Evolutionary conservation across 2,888 invertebrate species (phyloP).

Genomic region (Andrena chrysosceles): DNA sequence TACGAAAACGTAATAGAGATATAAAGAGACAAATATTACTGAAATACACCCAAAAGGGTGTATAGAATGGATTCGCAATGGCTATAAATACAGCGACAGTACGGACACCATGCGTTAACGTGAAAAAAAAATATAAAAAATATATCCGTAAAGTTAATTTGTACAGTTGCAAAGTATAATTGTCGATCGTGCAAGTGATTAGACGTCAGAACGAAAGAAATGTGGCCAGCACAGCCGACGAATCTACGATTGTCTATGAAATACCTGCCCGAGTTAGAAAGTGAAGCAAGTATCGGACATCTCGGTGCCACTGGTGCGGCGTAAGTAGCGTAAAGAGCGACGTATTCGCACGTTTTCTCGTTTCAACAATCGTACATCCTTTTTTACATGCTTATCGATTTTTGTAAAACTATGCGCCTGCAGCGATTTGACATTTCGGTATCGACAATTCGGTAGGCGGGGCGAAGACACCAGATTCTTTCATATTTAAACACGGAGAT

Average conservation of each 20-base stretch:
- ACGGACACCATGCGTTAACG: conserved; percentile 30
- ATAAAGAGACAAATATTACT: conserved; percentile 14
- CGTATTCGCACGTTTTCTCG: conserved; percentile 10
- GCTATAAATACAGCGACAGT: conserved; percentile 23
- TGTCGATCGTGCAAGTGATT: background rate
- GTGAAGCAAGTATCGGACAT: conserved; percentile 28
- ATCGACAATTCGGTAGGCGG: conserved; percentile 36
- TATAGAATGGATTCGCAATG: background rate
- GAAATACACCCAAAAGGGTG: conserved; percentile 5
- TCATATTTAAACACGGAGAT: conserved; percentile 49
- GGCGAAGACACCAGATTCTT: conserved; percentile 9
- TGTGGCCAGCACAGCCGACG: conserved; percentile 8
- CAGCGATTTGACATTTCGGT: conserved; percentile 3
- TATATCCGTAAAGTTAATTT: conserved; percentile 46
- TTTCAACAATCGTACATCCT: conserved; percentile 32
- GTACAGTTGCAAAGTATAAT: conserved; percentile 47
- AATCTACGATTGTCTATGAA: conserved; percentile 25
- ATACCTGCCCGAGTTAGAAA: conserved; percentile 15
- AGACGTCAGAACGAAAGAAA: conserved; percentile 8
- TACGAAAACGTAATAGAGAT: conserved; percentile 36
- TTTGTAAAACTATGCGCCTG: conserved; percentile 38
- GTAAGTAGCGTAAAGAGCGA: conserved; percentile 12
- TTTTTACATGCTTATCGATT: conserved; percentile 28
- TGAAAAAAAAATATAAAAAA: conserved; percentile 58
- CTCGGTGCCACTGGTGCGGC: background rate